Conservation (phyloP, 2,113 vertebrate genomes). For the Motacilla alba region DNA sequence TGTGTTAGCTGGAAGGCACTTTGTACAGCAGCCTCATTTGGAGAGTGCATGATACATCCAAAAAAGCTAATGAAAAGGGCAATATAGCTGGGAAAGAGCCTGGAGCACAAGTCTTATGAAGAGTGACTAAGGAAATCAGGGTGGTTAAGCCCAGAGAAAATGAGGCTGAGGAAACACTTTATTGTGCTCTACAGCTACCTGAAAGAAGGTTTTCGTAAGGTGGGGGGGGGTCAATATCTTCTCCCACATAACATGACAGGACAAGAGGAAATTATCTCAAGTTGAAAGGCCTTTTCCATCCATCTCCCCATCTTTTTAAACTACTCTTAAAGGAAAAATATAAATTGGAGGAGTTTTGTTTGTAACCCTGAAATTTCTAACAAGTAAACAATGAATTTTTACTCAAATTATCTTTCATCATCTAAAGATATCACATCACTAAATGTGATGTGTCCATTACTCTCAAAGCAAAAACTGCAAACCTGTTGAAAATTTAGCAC, state of each 20-base stretch:
- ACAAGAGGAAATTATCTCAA: background rate
- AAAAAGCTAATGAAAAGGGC: background rate
- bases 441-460: background rate
- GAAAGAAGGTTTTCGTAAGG: background rate
- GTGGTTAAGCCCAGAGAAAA: background rate
- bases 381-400: background rate
- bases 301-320: background rate
- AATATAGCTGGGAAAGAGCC: background rate
- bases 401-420: background rate
- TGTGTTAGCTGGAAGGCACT: background rate
- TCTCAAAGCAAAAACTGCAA: background rate
- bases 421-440: background rate
- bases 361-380: background rate
- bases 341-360: background rate
- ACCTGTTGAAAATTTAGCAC: background rate
- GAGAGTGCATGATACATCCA: background rate
- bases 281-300: background rate
- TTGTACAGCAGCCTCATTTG: background rate
- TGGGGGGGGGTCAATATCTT: fast-evolving
- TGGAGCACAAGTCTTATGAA: background rate
- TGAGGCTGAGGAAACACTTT: background rate
- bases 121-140: background rate
- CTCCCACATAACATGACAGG: background rate
- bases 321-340: background rate
- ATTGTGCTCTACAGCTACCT: background rate